Conservation (phyloP, 2,888 invertebrate genomes). For the Polydrusus tereticollis region DNA sequence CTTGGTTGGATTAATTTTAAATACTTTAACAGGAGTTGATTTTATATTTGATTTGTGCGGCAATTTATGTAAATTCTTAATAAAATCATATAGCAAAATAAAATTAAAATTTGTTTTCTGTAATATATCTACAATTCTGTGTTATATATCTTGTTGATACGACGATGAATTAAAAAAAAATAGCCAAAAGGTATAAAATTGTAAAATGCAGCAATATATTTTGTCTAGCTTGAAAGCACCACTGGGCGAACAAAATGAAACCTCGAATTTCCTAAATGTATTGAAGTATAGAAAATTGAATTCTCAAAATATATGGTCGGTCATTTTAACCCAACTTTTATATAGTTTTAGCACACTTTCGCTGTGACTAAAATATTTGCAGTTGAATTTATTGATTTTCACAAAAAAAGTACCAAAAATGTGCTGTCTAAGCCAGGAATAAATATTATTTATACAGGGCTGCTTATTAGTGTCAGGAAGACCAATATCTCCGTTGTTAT, state of each 20-base stretch:
- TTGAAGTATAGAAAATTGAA: slow-evolving; percentile 48
- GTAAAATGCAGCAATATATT: slow-evolving; percentile 20
- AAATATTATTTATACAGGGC: too few relatives aligned
- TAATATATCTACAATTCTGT: too few relatives aligned
- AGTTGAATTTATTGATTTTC: slow-evolving; percentile 45
- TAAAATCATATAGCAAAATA: too few relatives aligned
- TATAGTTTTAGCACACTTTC: slow-evolving; percentile 33
- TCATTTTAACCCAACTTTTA: slow-evolving; percentile 40
- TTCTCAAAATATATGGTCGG: slow-evolving; percentile 47
- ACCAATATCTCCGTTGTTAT: too few relatives aligned
- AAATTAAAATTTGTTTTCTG: too few relatives aligned
- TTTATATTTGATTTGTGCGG: too few relatives aligned
- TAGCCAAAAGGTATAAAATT: neutral
- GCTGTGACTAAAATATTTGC: slow-evolving; percentile 41
- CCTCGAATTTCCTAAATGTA: slow-evolving; percentile 42
- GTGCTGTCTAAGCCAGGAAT: too few relatives aligned
- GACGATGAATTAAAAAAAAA: neutral
- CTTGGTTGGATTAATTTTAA: too few relatives aligned
- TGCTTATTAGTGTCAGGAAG: too few relatives aligned
- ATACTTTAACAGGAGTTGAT: too few relatives aligned
- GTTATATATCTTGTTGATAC: neutral
- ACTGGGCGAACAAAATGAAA: slow-evolving; percentile 39
- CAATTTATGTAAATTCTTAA: too few relatives aligned
- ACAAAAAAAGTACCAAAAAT: too few relatives aligned
- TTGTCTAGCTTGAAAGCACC: neutral